Evolutionary conservation across 2,797 vertebrate species (phyloP), one percentile per base, ranked within the genome.

Genomic region (Hozukius guyotensis): DNA sequence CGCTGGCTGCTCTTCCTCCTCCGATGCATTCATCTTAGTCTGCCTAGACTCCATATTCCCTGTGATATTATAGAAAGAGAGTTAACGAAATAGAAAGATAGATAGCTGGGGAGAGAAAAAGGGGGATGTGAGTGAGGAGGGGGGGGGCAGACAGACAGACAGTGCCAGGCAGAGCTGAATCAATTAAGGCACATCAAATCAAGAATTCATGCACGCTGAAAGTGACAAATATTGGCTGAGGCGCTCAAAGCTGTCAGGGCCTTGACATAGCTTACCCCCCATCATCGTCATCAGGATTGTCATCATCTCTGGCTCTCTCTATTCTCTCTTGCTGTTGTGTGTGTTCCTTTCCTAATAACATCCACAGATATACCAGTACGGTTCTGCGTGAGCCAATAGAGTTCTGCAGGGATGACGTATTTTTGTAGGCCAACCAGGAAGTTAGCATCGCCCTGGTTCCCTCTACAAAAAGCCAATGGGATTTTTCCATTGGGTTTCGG

Each of bases 181-280:
- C 97, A 97, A 97, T 98, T 97, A 97, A 96, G 96, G 94, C 97
- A 96, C 96, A 97, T 98, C 97, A 96, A 97, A 98, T 98, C 96
- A 96, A 96, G 95, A 97, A 96, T 97, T 97, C 97, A 97, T 97
- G 97, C 96, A 94, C 94, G 95, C 95, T 95, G 95, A 96, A 97
- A 97, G 96, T 96, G 97, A 97, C 97, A 97, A 97, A 97, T 97
- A 97, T 94, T 93, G 85, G 89, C 95, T 95, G 94, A 95, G 89
- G 91, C 91, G 82, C 78, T 91, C 93, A 87, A 91, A 94, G 82
- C 77, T 89, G 93, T 84, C 88, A 80, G 82, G 69, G 89, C 78
- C 77, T 84, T 89, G 86, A 83, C 86, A 82, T 89, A 87, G 79
- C 83, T 83, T 83, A 87, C 66, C 68, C 82, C 77, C 71, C 81